Evolutionary conservation across 2,888 invertebrate species (phyloP), one percentile per base, ranked within the genome.

Genomic region (Pheosia gnoma): DNA sequence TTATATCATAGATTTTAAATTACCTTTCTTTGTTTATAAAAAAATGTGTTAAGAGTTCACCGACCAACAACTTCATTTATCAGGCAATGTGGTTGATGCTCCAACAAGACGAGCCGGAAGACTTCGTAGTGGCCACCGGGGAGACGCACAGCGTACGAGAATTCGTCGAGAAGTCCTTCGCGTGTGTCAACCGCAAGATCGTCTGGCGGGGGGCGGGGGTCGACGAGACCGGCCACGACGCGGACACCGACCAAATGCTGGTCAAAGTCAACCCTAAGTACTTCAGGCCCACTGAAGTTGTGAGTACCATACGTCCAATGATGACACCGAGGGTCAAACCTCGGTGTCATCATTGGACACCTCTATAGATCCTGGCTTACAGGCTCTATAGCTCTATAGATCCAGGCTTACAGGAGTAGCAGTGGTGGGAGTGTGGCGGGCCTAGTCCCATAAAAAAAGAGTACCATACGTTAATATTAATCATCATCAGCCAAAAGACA

Each of bases 71-170:
- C 59, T 54, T 38, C 6, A 54, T 4, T 49, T 66, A 71, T 13
- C 83, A 98, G 97, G 99, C 99, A 0, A 99, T 99, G 99, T 99
- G 99, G 99, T 91, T 98, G 86, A 99, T 99, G 98, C 94, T 99
- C 13, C 99, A 99, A 86, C 97, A 97, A 82, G 96, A 98, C 0
- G 88, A 93, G 47, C 97, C 99, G 0, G 97, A 99, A 59, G 99
- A 99, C 92, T 99, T 97, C 94, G 99, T 99, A 5, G 98, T 99
- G 75, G 98, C 99, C 5, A 99, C 99, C 0, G 99, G 99, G 0
- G 97, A 98, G 86, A 95, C 97, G 11, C 98, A 98, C 90, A 99
- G 98, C 86, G 99, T 99, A 0, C 94, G 98, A 10, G 98, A 99
- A 90, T 99, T 99, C 93, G 98, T 99, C 0, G 98, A 98, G 88